These are phyloP conservation scores for Tachina lurida DNA, from an alignment of 2,888 invertebrate species.

Conservation along the genomic window DNA sequence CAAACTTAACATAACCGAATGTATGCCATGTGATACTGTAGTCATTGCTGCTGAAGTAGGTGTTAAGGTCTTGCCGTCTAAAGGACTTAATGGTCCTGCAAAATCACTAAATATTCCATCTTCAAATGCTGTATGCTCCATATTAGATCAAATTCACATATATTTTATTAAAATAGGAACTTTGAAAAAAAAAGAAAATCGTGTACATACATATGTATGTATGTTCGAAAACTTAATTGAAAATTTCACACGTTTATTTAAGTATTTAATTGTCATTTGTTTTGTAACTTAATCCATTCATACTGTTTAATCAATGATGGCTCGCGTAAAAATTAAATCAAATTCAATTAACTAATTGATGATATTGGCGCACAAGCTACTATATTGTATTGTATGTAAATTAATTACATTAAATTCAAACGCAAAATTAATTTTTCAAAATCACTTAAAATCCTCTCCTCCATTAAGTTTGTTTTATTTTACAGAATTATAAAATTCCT, in stretches of 20 bases:
- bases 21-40: slow-evolving; percentile 84
- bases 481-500: slow-evolving; percentile 57
- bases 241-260: slow-evolving; percentile 66
- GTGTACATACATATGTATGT: neutral
- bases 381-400: slow-evolving; percentile 73
- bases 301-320: slow-evolving; percentile 74
- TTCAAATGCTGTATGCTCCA: slow-evolving; percentile 90
- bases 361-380: slow-evolving; percentile 65
- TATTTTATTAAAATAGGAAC: slow-evolving; percentile 46
- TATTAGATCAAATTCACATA: slow-evolving; percentile 74
- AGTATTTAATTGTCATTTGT: slow-evolving; percentile 42
- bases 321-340: slow-evolving; percentile 78
- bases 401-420: slow-evolving; percentile 78
- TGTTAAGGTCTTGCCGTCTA: slow-evolving; percentile 81
- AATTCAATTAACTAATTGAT: slow-evolving; percentile 77
- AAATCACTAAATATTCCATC: slow-evolving; percentile 92
- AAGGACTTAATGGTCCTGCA: slow-evolving; percentile 84
- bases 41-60: slow-evolving; percentile 81
- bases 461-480: slow-evolving; percentile 27
- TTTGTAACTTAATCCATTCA: slow-evolving; percentile 76
- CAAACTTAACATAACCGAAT: slow-evolving; percentile 87
- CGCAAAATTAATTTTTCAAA: slow-evolving; percentile 58
- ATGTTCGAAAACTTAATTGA: slow-evolving; percentile 46
- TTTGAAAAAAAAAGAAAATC: slow-evolving; percentile 8
- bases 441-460: slow-evolving; percentile 56